Conservation (phyloP, 1,140 invertebrate species). For the Anastrepha ludens region DNA sequence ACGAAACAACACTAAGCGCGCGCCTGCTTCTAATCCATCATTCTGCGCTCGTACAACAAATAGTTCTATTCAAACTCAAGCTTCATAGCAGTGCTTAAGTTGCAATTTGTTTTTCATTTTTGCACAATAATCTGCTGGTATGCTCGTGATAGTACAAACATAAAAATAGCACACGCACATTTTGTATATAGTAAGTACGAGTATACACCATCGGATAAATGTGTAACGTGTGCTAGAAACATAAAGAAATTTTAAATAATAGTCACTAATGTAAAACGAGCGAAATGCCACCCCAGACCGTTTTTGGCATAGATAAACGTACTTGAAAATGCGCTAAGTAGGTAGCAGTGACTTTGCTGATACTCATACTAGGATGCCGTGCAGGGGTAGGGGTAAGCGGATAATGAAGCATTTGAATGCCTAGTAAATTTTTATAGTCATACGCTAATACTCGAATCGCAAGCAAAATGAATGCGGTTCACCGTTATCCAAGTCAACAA, state of each 20-base stretch:
- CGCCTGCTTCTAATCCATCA: not conserved
- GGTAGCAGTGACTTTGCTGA: not conserved
- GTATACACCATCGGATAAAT: not conserved
- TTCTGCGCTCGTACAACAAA: not conserved
- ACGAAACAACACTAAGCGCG: not conserved
- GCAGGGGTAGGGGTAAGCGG: not conserved
- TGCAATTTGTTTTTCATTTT: constrained; percentile 16
- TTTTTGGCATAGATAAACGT: constrained; percentile 5
- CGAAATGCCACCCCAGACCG: not conserved
- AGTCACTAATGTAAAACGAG: not conserved
- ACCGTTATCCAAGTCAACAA: not conserved
- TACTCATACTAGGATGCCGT: not conserved
- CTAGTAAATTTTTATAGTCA: not conserved
- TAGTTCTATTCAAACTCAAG: not conserved
- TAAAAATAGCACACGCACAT: not conserved
- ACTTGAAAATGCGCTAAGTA: constrained; percentile 7
- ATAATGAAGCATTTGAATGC: not conserved
- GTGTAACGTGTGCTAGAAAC: not conserved
- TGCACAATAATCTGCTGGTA: not conserved
- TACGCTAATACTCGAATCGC: not conserved
- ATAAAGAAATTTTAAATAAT: not conserved
- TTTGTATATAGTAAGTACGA: not conserved
- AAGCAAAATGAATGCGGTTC: not conserved
- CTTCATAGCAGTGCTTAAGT: constrained; percentile 16
- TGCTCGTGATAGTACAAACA: not conserved